Conservation (phyloP, 2,888 invertebrate genomes). For the Drosophila multiciliata region DNA sequence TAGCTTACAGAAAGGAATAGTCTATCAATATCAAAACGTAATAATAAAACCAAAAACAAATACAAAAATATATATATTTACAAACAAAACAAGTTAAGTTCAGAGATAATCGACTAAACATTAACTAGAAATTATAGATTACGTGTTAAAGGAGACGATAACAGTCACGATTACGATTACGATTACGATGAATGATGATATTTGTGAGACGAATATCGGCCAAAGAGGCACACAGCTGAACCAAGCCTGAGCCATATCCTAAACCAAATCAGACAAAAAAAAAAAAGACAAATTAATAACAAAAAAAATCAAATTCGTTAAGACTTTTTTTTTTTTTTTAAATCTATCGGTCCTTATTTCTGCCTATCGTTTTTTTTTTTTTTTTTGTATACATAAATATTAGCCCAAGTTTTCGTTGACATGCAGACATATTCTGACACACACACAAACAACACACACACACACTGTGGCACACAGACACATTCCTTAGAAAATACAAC, state of each 20-base stretch:
- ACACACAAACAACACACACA: neutral
- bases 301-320: slow-evolving; percentile 3
- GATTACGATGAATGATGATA: slow-evolving; percentile 6
- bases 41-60: slow-evolving; percentile 31
- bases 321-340: neutral
- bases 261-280: slow-evolving; percentile 5
- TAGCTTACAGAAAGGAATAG: slow-evolving; percentile 45
- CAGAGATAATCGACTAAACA: slow-evolving; percentile 29
- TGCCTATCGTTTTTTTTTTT: slow-evolving; percentile 6
- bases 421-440: neutral
- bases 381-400: neutral
- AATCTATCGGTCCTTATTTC: slow-evolving; percentile 1
- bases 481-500: slow-evolving; percentile 35
- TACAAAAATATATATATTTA: slow-evolving; percentile 2
- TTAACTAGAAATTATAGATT: slow-evolving; percentile 21
- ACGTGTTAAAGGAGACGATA: slow-evolving; percentile 20
- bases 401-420: slow-evolving; percentile 6
- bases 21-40: slow-evolving; percentile 23
- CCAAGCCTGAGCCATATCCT: slow-evolving; percentile 15
- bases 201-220: slow-evolving; percentile 11
- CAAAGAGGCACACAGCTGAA: slow-evolving; percentile 21
- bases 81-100: neutral
- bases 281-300: neutral
- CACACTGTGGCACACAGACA: slow-evolving; percentile 7
- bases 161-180: slow-evolving; percentile 6